phyloP scores from a whole-genome alignment of 2,797 vertebrate species.

The Tiaroga cobitis region DNA sequence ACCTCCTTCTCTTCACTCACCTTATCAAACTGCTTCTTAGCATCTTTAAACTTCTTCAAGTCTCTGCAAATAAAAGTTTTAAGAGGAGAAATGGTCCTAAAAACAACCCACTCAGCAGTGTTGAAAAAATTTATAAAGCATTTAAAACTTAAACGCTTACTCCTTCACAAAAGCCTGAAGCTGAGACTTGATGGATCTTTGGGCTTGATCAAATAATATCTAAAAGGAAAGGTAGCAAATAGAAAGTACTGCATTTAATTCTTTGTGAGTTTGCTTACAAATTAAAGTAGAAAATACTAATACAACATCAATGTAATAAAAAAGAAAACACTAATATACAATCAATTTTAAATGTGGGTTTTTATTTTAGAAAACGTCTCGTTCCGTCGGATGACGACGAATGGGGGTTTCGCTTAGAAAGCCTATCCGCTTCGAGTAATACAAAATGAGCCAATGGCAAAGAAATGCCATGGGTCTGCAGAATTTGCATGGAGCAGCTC shows the following conservation, averaged over 20 bases:
- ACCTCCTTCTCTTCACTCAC: slow-evolving; percentile 88
- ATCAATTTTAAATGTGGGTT: too few species aligned
- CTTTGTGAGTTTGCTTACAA: too few species aligned
- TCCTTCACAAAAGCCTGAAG: slow-evolving; percentile 87
- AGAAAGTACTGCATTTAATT: not conserved
- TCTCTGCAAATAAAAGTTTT: slow-evolving; percentile 66
- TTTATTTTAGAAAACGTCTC: too few species aligned
- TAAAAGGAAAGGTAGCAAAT: slow-evolving; percentile 54
- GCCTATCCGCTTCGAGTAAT: too few species aligned
- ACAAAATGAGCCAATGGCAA: too few species aligned
- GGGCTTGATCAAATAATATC: slow-evolving; percentile 88
- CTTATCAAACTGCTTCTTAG: slow-evolving; percentile 88
- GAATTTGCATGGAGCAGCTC: too few species aligned
- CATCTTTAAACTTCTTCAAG: slow-evolving; percentile 87
- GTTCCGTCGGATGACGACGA: too few species aligned
- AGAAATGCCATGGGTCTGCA: too few species aligned
- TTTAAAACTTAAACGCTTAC: slow-evolving; percentile 71
- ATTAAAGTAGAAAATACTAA: too few species aligned
- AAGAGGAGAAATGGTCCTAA: not conserved
- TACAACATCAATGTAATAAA: too few species aligned
- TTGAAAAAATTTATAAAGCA: not conserved
- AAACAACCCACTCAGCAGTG: not conserved
- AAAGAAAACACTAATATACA: too few species aligned
- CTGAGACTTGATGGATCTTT: slow-evolving; percentile 85
- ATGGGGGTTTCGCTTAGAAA: too few species aligned